These are phyloP conservation scores for Gobio gobio DNA, from an alignment of 2,113 vertebrate genomes.

Conservation along the genomic window DNA sequence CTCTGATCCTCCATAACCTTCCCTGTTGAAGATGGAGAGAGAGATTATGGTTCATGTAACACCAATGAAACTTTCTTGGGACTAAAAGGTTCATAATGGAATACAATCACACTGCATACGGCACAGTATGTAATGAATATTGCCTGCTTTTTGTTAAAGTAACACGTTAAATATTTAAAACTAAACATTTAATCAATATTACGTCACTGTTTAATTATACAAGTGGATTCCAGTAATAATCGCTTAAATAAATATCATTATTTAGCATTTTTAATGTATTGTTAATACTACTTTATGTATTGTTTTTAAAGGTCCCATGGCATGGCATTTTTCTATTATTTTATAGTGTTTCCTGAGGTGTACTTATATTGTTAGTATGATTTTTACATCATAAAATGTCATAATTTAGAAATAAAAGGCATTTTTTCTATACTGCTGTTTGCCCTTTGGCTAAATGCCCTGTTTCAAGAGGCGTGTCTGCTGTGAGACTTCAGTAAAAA, in stretches of 20 bases:
- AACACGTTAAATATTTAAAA: background rate
- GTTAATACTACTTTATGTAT: background rate
- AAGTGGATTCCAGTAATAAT: background rate
- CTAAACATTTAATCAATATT: background rate
- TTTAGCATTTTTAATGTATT: background rate
- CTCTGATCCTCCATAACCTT: conserved; percentile 58
- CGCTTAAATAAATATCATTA: background rate
- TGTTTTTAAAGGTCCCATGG: no score
- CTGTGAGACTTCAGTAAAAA: no score
- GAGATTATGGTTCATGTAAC: background rate
- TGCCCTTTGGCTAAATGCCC: no score
- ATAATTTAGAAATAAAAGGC: no score
- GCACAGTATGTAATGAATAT: background rate
- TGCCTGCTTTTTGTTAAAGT: background rate
- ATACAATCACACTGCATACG: background rate
- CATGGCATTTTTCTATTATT: no score
- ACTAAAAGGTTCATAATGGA: background rate
- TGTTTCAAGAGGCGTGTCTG: no score
- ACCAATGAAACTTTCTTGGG: background rate
- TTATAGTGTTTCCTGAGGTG: no score
- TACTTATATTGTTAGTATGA: no score
- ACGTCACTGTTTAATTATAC: background rate
- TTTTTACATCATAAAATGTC: no score
- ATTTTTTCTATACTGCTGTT: no score
- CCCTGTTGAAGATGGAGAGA: conserved; percentile 26